These are phyloP conservation scores for Tipula lateralis DNA, from an alignment of 2,888 invertebrate species.

Conservation along the genomic window DNA sequence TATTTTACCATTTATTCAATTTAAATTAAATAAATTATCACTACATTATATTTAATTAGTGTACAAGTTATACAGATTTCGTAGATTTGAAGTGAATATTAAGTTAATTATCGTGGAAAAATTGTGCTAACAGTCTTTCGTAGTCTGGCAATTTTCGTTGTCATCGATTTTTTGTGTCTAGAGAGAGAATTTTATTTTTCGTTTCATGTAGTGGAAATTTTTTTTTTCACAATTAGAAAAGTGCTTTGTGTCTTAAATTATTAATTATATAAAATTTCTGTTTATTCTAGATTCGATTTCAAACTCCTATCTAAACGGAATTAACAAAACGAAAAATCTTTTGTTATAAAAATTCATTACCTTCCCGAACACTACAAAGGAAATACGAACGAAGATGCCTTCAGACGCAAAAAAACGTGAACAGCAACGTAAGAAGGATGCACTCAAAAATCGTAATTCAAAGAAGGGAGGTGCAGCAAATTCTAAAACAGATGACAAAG, in stretches of 20 bases:
- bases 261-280: not conserved
- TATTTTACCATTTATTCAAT: not conserved
- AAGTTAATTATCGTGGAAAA: not conserved
- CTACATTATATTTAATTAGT: not conserved
- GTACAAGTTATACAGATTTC: not conserved
- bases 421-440: slow-evolving; percentile 95
- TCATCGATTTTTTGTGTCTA: slow-evolving; percentile 16
- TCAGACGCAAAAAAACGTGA: slow-evolving; percentile 98
- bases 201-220: slow-evolving; percentile 2
- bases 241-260: not conserved
- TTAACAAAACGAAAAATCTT: not conserved
- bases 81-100: not conserved
- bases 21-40: not conserved
- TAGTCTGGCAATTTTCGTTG: not conserved
- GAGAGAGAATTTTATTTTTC: not conserved
- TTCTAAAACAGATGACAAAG: slow-evolving; percentile 53
- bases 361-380: not conserved
- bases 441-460: slow-evolving; percentile 66
- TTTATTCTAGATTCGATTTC: not conserved
- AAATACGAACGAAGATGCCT: slow-evolving; percentile 68
- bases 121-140: not conserved
- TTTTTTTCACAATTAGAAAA: not conserved
- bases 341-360: not conserved
- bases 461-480: slow-evolving; percentile 52
- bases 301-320: not conserved